Evolutionary conservation across 2,888 invertebrate species (phyloP).

Genomic region (Heliconius sara): DNA sequence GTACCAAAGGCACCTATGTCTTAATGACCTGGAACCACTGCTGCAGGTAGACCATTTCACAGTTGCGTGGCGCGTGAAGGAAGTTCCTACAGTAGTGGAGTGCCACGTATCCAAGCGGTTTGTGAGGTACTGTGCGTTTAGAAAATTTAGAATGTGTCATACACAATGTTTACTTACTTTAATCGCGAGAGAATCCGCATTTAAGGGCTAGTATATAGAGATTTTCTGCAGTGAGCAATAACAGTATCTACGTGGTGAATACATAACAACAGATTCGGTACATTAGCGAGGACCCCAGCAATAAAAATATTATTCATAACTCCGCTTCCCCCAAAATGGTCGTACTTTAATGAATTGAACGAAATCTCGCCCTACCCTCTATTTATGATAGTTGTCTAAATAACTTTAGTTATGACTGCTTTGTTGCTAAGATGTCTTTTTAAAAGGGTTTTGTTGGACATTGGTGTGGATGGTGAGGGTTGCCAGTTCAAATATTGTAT

Average conservation of each 20-base stretch:
- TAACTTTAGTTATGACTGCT: conserved; percentile 23
- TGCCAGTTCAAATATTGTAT: too few relatives aligned
- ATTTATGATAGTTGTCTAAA: conserved; percentile 33
- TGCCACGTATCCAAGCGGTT: too few relatives aligned
- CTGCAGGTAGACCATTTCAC: too few relatives aligned
- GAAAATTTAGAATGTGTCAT: too few relatives aligned
- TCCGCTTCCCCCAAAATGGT: conserved; percentile 33
- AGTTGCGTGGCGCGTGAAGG: too few relatives aligned
- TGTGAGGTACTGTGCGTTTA: too few relatives aligned
- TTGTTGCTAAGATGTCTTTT: background rate
- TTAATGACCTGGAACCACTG: too few relatives aligned
- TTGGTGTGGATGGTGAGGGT: too few relatives aligned
- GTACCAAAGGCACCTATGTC: too few relatives aligned
- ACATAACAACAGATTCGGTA: conserved; percentile 19
- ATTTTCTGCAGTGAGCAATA: background rate
- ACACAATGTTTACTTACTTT: too few relatives aligned
- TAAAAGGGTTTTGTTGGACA: background rate
- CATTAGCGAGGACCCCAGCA: conserved; percentile 36
- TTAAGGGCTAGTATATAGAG: background rate
- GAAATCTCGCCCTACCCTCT: conserved; percentile 33
- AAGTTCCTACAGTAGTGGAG: too few relatives aligned
- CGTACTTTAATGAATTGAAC: conserved; percentile 45
- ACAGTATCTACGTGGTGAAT: background rate
- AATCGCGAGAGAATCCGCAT: too few relatives aligned
- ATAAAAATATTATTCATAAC: conserved; percentile 47